Base-by-base conservation (phyloP, 1,140 invertebrate species). In the Drosophila santomea region DNA sequence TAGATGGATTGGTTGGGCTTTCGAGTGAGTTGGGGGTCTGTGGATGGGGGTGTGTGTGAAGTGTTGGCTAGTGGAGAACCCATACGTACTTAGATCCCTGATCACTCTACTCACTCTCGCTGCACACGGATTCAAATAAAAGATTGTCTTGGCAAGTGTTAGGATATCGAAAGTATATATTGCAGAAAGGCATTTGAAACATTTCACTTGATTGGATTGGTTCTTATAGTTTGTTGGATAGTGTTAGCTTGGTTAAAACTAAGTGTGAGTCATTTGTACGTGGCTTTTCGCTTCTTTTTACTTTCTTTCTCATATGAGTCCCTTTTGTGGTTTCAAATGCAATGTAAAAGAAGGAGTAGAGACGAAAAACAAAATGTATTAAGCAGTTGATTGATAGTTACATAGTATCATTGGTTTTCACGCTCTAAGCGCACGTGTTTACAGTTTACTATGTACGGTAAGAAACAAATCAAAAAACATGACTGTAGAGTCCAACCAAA, bases 231-330 rank as follows among this genome's bases (percentile, higher is more conserved):
- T 56, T 47, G 43, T 55, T 43, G 57, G 54, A 52, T 68, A 74
- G 45, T 75, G 52, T 77, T 54, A 41, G 59, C 59, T 75, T 58
- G 57, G 56, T 80, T 86, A 83, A 79, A 79, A 76, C 83, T 86
- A 88, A 79, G 55, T 78, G 51, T 68, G 62, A 74, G 75, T 90
- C 50, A 90, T 80, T 90, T 80, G 86, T 90, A 85, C 81, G 81
- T 90, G 85, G 81, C 80, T 89, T 89, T 91, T 89, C 72, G 88
- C 77, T 91, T 91, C 78, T 91, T 91, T 91, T 91, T 91, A 89
- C 86, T 91, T 91, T 91, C 90, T 91, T 91, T 91, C 80, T 91
- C 91, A 88, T 91, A 82, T 82, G 90, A 91, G 74, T 91, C 88
- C 90, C 90, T 91, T 90, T 90, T 90, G 83, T 85, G 82, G 80